Base-by-base conservation (phyloP, 2,113 vertebrate species). In the Peromyscus maniculatus region DNA sequence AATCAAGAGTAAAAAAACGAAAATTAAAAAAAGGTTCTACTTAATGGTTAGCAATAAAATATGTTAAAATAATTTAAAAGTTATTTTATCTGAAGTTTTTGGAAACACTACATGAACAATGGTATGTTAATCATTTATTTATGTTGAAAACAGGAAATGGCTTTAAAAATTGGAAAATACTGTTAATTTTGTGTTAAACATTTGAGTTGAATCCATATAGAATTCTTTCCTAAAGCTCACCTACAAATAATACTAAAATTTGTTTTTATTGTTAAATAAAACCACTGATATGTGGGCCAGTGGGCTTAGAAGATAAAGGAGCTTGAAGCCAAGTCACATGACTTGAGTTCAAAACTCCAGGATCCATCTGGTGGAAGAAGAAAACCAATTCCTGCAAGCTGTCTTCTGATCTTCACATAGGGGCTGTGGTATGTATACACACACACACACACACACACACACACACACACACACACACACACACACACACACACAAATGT, bases 21-120 rank as follows among this genome's bases (percentile, higher is more conserved):
- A 87, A 93, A 94, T 94, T 66, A 57, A 80, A 87, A 46, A 21
- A 66, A 28, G 46, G 75, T 46, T 78, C 52, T 69, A 83, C 19
- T 7, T 75, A 69, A 92, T 28, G 7, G 77, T 83, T 28, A 69
- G 49, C 39, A 22, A 52, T 36, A 74, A 36, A 49, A 52, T 66
- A 62, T n/a, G 9, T 69, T 75, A 88, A 89, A 89, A 43, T 92
- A 77, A 94, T 75, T 94, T 33, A 28, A 77, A 89, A 89, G 55
- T 92, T 75, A 39, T 22, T 62, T 64, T 43, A 77, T 43, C 33
- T 69, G 33, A 88, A 43, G n/a, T 0, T 62, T 77, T 21, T 52
- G 26, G 26, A 36, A 87, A 62, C 26, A 62, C 13, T 64, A 31
- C 9, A 28, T 7, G 3, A 49, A 0, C 69, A 69, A 52, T 83